These are phyloP conservation scores for Orchestes rusci DNA, from an alignment of 2,888 invertebrate species.

Conservation along the genomic window DNA sequence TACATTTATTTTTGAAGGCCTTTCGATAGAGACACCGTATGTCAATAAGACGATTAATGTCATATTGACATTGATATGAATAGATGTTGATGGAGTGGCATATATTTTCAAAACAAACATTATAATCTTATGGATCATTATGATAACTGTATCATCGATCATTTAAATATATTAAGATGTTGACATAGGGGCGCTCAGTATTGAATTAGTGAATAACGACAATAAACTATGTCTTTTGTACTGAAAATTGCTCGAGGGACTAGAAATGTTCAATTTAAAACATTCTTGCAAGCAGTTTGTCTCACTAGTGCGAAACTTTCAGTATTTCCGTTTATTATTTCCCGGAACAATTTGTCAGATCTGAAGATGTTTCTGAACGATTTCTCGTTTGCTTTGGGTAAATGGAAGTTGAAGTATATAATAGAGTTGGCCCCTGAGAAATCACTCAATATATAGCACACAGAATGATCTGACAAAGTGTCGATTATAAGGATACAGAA, in stretches of 20 bases:
- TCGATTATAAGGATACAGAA: conserved; percentile 19
- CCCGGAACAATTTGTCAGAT: conserved; percentile 25
- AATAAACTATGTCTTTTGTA: too few species aligned
- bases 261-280: not conserved
- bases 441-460: conserved; percentile 14
- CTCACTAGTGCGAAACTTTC: not conserved
- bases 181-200: too few species aligned
- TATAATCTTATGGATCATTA: too few species aligned
- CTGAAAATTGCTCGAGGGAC: not conserved
- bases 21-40: too few species aligned
- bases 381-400: conserved; percentile 15
- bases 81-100: too few species aligned
- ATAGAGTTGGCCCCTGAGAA: conserved; percentile 20
- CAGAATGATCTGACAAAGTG: conserved; percentile 19
- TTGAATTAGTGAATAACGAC: too few species aligned
- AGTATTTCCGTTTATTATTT: not conserved
- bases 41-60: too few species aligned
- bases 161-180: too few species aligned
- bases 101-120: too few species aligned
- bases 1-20: too few species aligned
- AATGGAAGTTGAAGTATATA: conserved; percentile 17
- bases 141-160: too few species aligned
- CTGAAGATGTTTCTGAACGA: conserved; percentile 11
- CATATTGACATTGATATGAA: too few species aligned
- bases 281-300: not conserved